Percentiles rank a stretch among this genome's conserved stretches.
phyloP scores from a whole-genome alignment of 2,888 invertebrate genomes.

The Chaetoderma sp. region DNA sequence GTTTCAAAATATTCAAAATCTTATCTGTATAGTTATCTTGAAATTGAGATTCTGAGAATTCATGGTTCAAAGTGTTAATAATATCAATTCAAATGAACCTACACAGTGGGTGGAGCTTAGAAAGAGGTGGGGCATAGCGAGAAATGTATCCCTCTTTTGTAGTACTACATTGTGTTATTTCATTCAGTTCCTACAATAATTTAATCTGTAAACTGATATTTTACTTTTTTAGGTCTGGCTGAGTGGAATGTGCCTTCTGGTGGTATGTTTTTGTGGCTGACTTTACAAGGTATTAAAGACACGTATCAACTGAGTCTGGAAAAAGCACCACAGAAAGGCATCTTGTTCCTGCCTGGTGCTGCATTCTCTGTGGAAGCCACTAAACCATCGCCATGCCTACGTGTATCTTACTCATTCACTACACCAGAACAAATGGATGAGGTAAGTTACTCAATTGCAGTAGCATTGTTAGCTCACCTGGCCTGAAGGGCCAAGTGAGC shows the following conservation, averaged over 20 bases:
- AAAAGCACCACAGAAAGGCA: conserved; percentile 77
- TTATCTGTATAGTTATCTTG: too few relatives aligned
- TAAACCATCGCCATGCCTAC: conserved; percentile 77
- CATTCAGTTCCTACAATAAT: too few relatives aligned
- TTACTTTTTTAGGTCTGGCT: conserved; percentile 72
- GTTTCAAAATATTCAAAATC: too few relatives aligned
- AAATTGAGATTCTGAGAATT: too few relatives aligned
- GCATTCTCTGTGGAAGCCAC: conserved; percentile 78
- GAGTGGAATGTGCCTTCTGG: conserved; percentile 79
- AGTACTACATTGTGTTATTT: too few relatives aligned
- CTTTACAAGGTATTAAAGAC: conserved; percentile 77
- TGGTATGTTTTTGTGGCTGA: conserved; percentile 85
- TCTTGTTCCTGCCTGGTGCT: conserved; percentile 78
- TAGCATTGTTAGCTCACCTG: too few relatives aligned
- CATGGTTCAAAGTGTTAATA: too few relatives aligned
- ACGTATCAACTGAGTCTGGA: conserved; percentile 81
- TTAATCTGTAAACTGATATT: not conserved
- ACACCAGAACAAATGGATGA: conserved; percentile 76
- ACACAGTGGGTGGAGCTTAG: too few relatives aligned
- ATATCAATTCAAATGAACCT: too few relatives aligned
- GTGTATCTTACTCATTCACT: conserved; percentile 81
- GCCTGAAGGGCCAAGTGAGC: too few relatives aligned
- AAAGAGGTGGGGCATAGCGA: too few relatives aligned
- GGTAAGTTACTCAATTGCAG: conserved; percentile 68
- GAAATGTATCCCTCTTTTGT: too few relatives aligned